Evolutionary conservation across 2,113 vertebrate genomes (phyloP).

Genomic region (Python bivittatus): DNA sequence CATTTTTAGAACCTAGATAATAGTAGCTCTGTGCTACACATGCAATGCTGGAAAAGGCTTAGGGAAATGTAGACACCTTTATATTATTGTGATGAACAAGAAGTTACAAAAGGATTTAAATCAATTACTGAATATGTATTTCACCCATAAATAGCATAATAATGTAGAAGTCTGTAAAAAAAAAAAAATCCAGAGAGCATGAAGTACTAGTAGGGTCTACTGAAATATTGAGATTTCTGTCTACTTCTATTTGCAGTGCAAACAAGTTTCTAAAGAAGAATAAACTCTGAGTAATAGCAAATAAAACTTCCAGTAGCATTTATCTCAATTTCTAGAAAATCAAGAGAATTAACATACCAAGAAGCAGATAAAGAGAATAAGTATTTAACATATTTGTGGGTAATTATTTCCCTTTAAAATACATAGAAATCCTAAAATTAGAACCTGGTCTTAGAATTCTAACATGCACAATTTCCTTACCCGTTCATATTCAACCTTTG

Average conservation of each 20-base stretch:
- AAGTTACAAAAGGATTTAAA: background rate
- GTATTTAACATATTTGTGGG: background rate
- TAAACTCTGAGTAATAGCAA: background rate
- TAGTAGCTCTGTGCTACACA: background rate
- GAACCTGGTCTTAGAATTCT: background rate
- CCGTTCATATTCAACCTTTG: constrained; percentile 94
- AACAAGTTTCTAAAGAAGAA: background rate
- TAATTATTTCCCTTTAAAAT: background rate
- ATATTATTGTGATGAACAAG: background rate
- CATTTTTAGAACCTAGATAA: background rate
- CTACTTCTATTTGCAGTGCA: background rate
- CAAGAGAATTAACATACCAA: background rate
- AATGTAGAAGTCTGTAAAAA: background rate
- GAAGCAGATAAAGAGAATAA: background rate
- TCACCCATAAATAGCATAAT: background rate
- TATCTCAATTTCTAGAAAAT: background rate
- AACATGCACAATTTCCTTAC: constrained; percentile 70
- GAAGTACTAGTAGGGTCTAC: background rate
- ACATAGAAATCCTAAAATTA: background rate
- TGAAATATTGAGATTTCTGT: background rate
- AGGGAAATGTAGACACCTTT: background rate
- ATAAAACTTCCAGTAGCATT: background rate
- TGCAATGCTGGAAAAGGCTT: background rate
- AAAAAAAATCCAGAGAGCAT: background rate
- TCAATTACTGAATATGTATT: background rate